Base-by-base conservation (phyloP, 2,113 vertebrate species). In the Oncorhynchus gorbuscha region DNA sequence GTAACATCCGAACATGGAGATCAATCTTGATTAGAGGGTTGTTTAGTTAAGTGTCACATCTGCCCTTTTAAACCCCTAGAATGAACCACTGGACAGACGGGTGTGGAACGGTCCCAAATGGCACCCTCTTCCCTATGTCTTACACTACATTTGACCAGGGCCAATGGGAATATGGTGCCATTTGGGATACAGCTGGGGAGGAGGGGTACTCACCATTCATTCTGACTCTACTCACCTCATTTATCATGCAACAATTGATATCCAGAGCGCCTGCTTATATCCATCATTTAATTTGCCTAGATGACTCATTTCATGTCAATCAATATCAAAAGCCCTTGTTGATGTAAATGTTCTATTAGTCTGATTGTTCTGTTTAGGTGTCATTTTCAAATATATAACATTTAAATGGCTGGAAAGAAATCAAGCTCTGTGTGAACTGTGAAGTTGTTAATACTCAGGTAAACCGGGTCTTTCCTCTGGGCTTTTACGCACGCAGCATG, bases 1-100 rank as follows among this genome's bases (percentile, higher is more conserved):
- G 82, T 92, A 89, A 92, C 69, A 74, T 80, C 76, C 61, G 80
- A 68, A 87, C 81, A 75, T 76, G 69, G 69, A 87, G 86, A 92
- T 91, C 92, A 91, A 90, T 92, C 86, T 84, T 67, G 65, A 71
- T 87, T 81, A 51, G 48, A 86, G 79, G 81, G 79, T 85, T 86
- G 83, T 84, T 86, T 75, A 78, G 78, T 78, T 70, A 78, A 83
- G 82, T 86, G 89, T 89, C 90, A 92, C 39, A 77, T 78, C 84
- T 89, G 90, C 86, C 90, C 85, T 92, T 91, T 88, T 78, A 70
- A 59, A 62, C 76, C 68, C 68, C 71, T 32, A 58, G 72, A 89
- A 92, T 89, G 76, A 88, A 91, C 87, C 82, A 86, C 71, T 73
- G 80, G 85, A 80, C 78, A 80, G 48, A 18, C 3, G 72, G 75